phyloP scores from a whole-genome alignment of 2,113 vertebrate genomes.

The Mystacornis crossleyi region DNA sequence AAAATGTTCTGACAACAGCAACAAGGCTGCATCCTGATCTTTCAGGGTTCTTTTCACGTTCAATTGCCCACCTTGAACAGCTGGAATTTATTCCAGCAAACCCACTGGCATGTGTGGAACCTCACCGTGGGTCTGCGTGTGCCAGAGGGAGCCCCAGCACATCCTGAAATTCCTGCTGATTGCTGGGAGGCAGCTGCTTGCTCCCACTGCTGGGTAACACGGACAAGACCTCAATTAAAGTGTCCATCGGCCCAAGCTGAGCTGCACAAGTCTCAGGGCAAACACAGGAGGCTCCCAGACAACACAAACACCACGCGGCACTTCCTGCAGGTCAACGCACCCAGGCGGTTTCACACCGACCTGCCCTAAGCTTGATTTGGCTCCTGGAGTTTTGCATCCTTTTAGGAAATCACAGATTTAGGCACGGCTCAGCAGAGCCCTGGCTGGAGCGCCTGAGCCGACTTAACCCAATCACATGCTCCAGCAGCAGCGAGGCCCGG shows the following conservation, averaged over 20 bases:
- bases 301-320: background rate
- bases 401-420: constrained; percentile 53
- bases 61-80: background rate
- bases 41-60: background rate
- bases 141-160: background rate
- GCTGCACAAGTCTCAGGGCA: background rate
- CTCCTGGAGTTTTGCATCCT: constrained; percentile 52
- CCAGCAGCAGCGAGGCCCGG: background rate
- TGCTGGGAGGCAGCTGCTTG: background rate
- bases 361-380: background rate
- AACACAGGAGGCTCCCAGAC: background rate
- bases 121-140: background rate
- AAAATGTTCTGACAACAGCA: background rate
- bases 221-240: background rate
- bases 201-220: background rate
- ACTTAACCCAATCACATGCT: constrained; percentile 59
- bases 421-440: constrained; percentile 41
- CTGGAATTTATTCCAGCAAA: background rate
- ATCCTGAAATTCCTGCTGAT: background rate
- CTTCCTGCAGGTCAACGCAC: constrained; percentile 36
- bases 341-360: background rate
- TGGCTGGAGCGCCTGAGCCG: constrained; percentile 34
- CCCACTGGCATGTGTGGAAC: background rate
- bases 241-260: background rate
- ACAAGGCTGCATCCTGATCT: background rate